phyloP scores from a whole-genome alignment of 2,888 invertebrate species.

The Sinohyriopsis cumingii region DNA sequence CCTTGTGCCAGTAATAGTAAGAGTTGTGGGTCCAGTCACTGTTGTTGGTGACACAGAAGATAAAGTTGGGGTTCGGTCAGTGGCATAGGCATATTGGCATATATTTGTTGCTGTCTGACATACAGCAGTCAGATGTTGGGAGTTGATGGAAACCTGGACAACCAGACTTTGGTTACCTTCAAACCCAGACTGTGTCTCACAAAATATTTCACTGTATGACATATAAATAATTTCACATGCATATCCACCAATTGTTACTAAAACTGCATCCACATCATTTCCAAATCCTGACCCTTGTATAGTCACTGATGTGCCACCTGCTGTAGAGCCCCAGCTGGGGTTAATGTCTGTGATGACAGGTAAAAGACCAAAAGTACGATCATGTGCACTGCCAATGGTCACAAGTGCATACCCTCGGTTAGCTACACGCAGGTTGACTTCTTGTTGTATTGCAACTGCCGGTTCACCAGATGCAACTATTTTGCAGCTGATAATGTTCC shows the following conservation, averaged over 20 bases:
- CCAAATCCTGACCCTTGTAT: no score
- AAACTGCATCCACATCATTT: slow-evolving; percentile 10
- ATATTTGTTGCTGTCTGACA: slow-evolving; percentile 24
- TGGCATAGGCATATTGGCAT: slow-evolving; percentile 39
- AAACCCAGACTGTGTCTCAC: slow-evolving; percentile 20
- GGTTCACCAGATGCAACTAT: slow-evolving; percentile 33
- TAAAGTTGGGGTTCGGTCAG: slow-evolving; percentile 38
- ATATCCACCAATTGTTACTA: slow-evolving; percentile 37
- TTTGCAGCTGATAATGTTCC: slow-evolving; percentile 18
- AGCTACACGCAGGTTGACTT: slow-evolving; percentile 30
- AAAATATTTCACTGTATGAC: slow-evolving; percentile 42
- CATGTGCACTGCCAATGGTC: slow-evolving; percentile 19
- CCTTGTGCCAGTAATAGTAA: slow-evolving; percentile 41
- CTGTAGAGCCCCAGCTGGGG: no score
- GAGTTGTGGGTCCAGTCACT: slow-evolving; percentile 30
- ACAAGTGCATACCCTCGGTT: slow-evolving; percentile 42
- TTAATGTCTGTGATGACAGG: no score
- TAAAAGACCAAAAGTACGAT: no score
- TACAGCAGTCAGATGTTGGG: slow-evolving; percentile 22
- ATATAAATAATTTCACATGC: slow-evolving; percentile 36
- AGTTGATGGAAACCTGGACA: slow-evolving; percentile 28
- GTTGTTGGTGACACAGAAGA: slow-evolving; percentile 27
- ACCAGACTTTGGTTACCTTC: slow-evolving; percentile 12
- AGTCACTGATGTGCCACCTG: no score
- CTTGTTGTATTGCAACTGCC: slow-evolving; percentile 30